These are phyloP conservation scores for Ramphastos sulfuratus DNA, from an alignment of 2,113 vertebrate species.

Conservation along the genomic window DNA sequence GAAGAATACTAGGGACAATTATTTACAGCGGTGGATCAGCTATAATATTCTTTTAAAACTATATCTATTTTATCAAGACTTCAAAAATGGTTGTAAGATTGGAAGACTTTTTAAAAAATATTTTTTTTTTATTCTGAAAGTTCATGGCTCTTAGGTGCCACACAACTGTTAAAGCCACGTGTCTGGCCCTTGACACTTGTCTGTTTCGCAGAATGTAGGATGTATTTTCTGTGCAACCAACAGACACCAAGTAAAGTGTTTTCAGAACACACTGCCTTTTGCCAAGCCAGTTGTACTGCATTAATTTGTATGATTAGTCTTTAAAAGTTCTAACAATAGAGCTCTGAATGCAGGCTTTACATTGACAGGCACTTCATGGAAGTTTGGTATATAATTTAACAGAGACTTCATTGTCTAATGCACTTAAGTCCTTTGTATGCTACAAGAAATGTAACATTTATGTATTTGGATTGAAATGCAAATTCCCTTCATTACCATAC, in stretches of 20 bases:
- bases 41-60: not conserved
- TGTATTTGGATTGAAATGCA: not conserved
- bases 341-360: not conserved
- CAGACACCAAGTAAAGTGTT: rapidly evolving
- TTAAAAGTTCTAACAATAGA: not conserved
- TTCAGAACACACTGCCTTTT: not conserved
- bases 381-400: not conserved
- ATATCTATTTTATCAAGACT: not conserved
- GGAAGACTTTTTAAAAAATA: not conserved
- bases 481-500: not conserved
- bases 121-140: not conserved
- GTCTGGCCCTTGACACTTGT: not conserved
- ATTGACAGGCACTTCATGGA: not conserved
- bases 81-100: not conserved
- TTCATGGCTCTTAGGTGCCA: not conserved
- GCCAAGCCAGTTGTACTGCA: not conserved
- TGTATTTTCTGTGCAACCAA: not conserved
- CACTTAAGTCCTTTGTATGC: not conserved
- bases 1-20: rapidly evolving
- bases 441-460: not conserved
- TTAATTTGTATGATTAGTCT: not conserved
- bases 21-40: not conserved
- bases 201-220: not conserved
- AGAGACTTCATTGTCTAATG: not conserved
- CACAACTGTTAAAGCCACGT: not conserved